Evolutionary conservation across 37 sponge, comb jelly and placozoan genomes (phyloP).

Genomic region (Oscarella lobularis): DNA sequence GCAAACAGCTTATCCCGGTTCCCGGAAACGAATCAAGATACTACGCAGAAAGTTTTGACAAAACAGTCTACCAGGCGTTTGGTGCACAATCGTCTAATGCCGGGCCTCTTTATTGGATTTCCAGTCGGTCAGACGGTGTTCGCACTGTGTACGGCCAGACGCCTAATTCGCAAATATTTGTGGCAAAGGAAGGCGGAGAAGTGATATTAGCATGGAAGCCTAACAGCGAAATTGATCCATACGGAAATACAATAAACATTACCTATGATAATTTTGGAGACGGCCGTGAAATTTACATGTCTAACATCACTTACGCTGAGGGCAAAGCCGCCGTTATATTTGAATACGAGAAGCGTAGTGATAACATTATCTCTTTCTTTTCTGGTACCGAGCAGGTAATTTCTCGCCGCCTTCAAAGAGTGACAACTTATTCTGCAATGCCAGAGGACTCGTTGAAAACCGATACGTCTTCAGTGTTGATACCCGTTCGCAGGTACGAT

Average conservation of each 20-base stretch:
- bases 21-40: neutral
- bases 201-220: neutral
- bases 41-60: neutral
- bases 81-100: neutral
- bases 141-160: neutral
- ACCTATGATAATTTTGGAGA: neutral
- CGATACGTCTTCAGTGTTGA: neutral
- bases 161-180: neutral
- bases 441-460: neutral
- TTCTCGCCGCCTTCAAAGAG: neutral
- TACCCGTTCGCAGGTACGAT: neutral
- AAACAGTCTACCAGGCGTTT: neutral
- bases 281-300: neutral
- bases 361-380: neutral
- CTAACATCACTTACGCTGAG: neutral
- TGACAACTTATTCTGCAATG: neutral
- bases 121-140: neutral
- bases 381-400: neutral
- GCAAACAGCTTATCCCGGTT: neutral
- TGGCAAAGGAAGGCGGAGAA: neutral
- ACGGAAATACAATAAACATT: neutral
- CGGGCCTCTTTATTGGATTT: neutral
- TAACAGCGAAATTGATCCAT: neutral
- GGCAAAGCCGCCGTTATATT: neutral
- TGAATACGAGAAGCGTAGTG: neutral